Percentiles rank a stretch among this genome's conserved stretches.
phyloP scores from a whole-genome alignment of 2,113 vertebrate genomes.

The Oncorhynchus nerka region DNA sequence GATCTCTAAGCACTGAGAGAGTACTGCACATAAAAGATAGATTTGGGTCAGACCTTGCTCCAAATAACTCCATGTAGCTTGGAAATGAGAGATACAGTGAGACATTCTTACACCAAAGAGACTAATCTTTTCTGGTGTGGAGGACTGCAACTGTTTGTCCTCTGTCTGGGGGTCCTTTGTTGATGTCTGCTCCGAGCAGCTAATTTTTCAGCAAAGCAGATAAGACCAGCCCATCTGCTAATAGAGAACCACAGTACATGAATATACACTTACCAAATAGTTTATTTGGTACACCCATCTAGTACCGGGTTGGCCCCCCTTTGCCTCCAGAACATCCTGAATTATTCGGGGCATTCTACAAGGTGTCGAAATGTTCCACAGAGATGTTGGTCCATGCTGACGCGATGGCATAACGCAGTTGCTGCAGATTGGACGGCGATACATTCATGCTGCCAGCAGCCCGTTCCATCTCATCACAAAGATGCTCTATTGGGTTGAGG shows the following conservation, averaged over 20 bases:
- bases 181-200: slow-evolving; percentile 91
- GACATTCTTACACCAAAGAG: slow-evolving; percentile 87
- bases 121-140: slow-evolving; percentile 90
- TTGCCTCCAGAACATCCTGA: too few relatives aligned
- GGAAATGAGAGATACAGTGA: background rate
- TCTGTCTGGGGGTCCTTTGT: slow-evolving; percentile 98
- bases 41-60: background rate
- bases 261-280: too few relatives aligned
- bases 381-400: too few relatives aligned
- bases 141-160: slow-evolving; percentile 89
- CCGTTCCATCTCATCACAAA: background rate
- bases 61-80: background rate
- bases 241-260: background rate
- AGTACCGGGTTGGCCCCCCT: too few relatives aligned
- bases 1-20: slow-evolving; percentile 86
- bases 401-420: too few relatives aligned
- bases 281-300: too few relatives aligned
- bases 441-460: too few relatives aligned
- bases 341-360: too few relatives aligned
- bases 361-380: too few relatives aligned
- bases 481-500: too few relatives aligned
- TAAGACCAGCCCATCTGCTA: slow-evolving; percentile 90
- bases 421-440: too few relatives aligned
- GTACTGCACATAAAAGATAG: slow-evolving; percentile 73
- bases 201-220: slow-evolving; percentile 95